Base-by-base conservation (phyloP, 2,797 vertebrate species). In the Melanotaenia maccullochi region DNA sequence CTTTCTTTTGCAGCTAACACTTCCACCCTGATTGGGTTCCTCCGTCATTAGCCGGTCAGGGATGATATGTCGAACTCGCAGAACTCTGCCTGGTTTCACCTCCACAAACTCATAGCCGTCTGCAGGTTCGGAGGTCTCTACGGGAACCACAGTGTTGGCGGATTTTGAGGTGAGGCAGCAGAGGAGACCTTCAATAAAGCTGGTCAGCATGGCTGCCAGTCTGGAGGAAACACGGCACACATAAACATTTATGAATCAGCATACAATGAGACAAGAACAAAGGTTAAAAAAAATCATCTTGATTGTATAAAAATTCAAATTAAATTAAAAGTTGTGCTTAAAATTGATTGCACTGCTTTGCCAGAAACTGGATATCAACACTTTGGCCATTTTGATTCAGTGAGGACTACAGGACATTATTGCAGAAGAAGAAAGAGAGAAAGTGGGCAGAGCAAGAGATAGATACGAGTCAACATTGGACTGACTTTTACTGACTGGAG, bases 21-120 rank as follows among this genome's bases (percentile, higher is more conserved):
- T 85, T 1, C 93, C 91, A 0, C 89, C 94, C n/a, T 59, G 84
- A 0, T 44, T 67, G 24, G 88, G 87, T 35, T 94, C 93, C 76
- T 93, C 93, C 70, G 82, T 88, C 5, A 79, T 84, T 0, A 85
- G 73, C 0, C 93, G 90, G 13, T 88, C 87, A 0, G 97, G 96
- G 1, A 93, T 78, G 0, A 93, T 79, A 57, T 99, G 98, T 25
- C 95, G 93, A 57, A 99, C 93, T 9, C 97, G 91, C 28, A 99
- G 88, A 68, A 99, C 90, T 0, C 97, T 91, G 5, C 98, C 97
- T 0, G 98, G 98, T 67, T 99, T 99, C 66, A 98, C 97, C 85
- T 99, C 98, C 82, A 99, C 93, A 68, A 98, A 98, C 82, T 96
- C 97, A 47, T 95, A 99, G 82, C 97, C 97, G 3, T 98, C 95